Conservation (phyloP, 2,797 vertebrate genomes). For the Bryconaethiops microstoma region DNA sequence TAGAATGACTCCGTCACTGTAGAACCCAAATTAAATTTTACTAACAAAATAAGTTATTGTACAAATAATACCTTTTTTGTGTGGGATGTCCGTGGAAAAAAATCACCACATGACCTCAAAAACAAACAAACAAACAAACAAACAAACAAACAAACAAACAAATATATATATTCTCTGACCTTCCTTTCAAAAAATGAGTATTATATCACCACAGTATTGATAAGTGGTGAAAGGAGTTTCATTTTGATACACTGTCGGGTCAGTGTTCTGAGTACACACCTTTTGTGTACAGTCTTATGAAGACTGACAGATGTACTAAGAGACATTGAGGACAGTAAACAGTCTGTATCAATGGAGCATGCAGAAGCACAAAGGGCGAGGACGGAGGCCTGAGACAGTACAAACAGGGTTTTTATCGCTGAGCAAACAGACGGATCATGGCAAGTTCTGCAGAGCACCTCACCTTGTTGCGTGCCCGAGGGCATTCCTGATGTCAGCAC, state of each 20-base stretch:
- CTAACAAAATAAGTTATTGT: too few relatives aligned
- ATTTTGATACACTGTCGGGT: not conserved
- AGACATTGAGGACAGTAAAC: constrained; percentile 33
- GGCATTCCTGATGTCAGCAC: constrained; percentile 44
- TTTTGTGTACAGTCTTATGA: constrained; percentile 14
- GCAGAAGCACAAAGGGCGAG: constrained; percentile 13
- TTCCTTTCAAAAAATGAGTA: not conserved
- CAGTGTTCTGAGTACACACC: not conserved
- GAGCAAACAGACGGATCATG: constrained; percentile 31
- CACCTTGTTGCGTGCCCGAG: constrained; percentile 29
- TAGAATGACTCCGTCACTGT: not conserved
- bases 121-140: too few relatives aligned
- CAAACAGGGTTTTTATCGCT: constrained; percentile 12
- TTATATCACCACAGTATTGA: not conserved
- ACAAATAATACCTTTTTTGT: too few relatives aligned
- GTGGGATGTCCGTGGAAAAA: too few relatives aligned
- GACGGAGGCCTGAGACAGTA: constrained; percentile 18
- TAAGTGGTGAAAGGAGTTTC: not conserved
- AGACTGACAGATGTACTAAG: constrained; percentile 25
- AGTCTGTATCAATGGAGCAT: constrained; percentile 29
- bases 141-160: too few relatives aligned
- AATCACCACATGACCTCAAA: too few relatives aligned
- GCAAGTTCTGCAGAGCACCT: constrained; percentile 28
- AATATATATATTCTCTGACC: too few relatives aligned
- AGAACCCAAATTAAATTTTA: too few relatives aligned